Base-by-base conservation (phyloP, 2,888 invertebrate species). In the Nemotelus pantherinus region DNA sequence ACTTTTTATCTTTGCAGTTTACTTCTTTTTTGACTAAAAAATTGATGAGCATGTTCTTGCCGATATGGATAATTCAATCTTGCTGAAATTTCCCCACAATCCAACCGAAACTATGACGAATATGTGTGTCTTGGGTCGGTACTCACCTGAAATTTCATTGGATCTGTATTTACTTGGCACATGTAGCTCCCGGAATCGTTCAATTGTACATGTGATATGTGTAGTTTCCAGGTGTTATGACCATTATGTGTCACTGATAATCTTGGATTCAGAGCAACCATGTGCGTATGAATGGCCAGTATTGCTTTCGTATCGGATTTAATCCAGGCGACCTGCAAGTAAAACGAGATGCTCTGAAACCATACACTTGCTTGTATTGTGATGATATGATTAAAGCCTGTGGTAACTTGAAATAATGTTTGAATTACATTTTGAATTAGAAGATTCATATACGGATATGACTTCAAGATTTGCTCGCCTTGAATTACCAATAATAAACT, bases 141-240 rank as follows among this genome's bases (percentile, higher is more conserved):
- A 86, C 89, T 88, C 88, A 95, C 95, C 92, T 94, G 94, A 87
- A 93, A 94, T 83, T 93, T 91, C 95, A 95, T 95, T 78, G 95
- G 96, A 85, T 95, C 94, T 78, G 95, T 96, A 88, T 96, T 96
- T 84, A 96, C 93, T 88, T 96, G 96, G 88, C 96, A 96, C 95
- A 96, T 96, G 89, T 97, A 97, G 74, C 94, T 94, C 83, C 97
- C 97, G 48, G 94, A 94, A 88, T 97, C 97, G 86, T 94, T 94
- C 84, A 94, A 93, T 87, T 95, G 95, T 80, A 96, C 95, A 86
- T 95, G 95, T 84, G 93, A 92, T 86, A 97, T 94, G 89, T 94
- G 94, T 84, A 97, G 90, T 87, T 95, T 95, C 96, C 96, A 97
- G 83, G 95, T 95, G 88, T 95, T 94, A 89, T 96, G 95, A 82